Conservation (phyloP, 2,113 vertebrate species). For the Ceyx margarethae region DNA sequence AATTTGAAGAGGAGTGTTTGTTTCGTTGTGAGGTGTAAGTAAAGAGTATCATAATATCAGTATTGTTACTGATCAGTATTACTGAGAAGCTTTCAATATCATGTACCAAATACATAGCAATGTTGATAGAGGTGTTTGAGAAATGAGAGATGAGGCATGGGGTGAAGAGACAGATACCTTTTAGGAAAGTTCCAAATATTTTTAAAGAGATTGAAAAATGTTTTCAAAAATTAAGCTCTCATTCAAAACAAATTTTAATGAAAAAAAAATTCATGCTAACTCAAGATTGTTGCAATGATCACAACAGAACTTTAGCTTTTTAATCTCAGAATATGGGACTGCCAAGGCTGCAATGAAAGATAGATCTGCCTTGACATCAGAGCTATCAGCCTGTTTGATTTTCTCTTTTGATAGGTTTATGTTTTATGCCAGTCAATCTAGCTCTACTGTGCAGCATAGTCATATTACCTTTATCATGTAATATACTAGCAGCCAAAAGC, state of each 20-base stretch:
- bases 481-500: neutral
- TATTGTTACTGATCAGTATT: neutral
- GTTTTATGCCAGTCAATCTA: conserved; percentile 35
- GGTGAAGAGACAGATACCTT: neutral
- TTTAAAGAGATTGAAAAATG: neutral
- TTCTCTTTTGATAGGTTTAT: conserved; percentile 52
- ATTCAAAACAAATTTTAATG: neutral
- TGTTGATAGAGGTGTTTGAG: neutral
- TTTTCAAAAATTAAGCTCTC: neutral
- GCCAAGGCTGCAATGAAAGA: conserved; percentile 26
- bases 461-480: neutral
- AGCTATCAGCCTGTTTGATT: conserved; percentile 45
- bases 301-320: conserved; percentile 12
- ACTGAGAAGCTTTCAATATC: neutral
- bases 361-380: conserved; percentile 43
- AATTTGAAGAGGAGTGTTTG: neutral
- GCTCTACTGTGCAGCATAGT: neutral
- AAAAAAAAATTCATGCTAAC: neutral
- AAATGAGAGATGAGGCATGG: neutral
- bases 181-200: neutral
- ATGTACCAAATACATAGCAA: neutral
- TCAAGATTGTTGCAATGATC: neutral
- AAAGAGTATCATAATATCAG: neutral
- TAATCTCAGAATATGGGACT: neutral
- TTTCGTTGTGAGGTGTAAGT: neutral